Evolutionary conservation across 2,888 invertebrate species (phyloP).

Genomic region (Anoncus sp.): DNA sequence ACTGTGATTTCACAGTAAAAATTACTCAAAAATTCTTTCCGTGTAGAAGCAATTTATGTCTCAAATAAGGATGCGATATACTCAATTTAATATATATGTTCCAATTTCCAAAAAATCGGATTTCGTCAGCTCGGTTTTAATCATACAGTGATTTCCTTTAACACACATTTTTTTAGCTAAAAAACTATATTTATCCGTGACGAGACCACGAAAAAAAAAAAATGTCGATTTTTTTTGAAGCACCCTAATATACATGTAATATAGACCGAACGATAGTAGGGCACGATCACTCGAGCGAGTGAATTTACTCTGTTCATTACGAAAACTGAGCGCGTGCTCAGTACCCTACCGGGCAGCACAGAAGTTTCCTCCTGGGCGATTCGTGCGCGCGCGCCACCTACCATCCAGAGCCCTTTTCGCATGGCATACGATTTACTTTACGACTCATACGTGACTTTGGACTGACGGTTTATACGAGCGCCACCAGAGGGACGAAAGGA

Average conservation of each 20-base stretch:
- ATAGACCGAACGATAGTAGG: constrained; percentile 6
- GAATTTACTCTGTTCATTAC: constrained; percentile 69
- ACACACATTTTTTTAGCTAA: too few species aligned
- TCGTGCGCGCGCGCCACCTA: constrained; percentile 16
- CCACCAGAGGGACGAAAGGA: constrained; percentile 26
- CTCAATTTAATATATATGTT: too few species aligned
- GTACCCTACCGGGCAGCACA: constrained; percentile 28
- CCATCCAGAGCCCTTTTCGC: constrained; percentile 56
- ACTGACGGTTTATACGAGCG: constrained; percentile 50
- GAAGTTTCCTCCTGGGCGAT: constrained; percentile 32
- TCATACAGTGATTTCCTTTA: too few species aligned
- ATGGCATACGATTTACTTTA: constrained; percentile 77
- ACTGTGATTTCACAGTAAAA: too few species aligned
- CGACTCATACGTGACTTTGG: constrained; percentile 78
- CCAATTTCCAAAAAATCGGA: too few species aligned
- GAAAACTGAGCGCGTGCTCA: constrained; percentile 67
- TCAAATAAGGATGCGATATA: too few species aligned
- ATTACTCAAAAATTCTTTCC: too few species aligned
- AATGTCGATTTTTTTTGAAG: background rate
- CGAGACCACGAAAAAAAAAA: too few species aligned
- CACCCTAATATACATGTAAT: background rate
- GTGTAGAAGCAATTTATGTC: too few species aligned
- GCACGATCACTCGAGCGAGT: constrained; percentile 57
- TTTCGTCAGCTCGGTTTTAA: too few species aligned
- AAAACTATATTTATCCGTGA: too few species aligned